Conservation (phyloP, 2,113 vertebrate genomes). For the Cettia cetti region DNA sequence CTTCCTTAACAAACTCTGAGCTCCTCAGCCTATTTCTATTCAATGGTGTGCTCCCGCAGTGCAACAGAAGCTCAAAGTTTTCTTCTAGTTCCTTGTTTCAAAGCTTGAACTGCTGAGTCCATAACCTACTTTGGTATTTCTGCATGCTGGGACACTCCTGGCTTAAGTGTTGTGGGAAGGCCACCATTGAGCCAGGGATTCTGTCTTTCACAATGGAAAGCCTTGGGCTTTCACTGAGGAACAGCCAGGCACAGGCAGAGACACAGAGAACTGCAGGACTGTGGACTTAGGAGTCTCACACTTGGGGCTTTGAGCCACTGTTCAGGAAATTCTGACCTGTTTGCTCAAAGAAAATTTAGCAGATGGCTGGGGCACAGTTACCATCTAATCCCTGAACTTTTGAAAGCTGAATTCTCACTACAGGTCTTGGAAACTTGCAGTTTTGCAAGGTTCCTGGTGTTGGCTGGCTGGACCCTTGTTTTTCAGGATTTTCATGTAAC, state of each 20-base stretch:
- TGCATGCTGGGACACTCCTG: fast-evolving
- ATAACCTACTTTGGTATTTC: background rate
- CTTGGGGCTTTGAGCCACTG: background rate
- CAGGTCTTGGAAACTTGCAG: background rate
- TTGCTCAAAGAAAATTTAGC: background rate
- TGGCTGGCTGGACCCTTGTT: background rate
- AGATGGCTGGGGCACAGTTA: background rate
- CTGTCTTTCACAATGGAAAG: background rate
- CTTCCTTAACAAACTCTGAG: background rate
- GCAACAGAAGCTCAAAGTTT: background rate
- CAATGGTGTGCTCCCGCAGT: background rate
- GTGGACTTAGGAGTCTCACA: background rate
- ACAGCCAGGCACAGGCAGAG: fast-evolving
- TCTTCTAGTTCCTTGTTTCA: background rate
- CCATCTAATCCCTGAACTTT: background rate
- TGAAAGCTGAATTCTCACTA: background rate
- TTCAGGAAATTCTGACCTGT: background rate
- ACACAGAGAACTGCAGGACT: background rate
- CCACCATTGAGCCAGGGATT: background rate
- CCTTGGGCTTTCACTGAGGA: background rate
- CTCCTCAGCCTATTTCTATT: background rate
- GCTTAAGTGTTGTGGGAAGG: background rate
- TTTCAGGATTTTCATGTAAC: background rate
- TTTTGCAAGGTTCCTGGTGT: background rate
- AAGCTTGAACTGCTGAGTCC: background rate